A percentile compares a stretch with the other conserved stretches of the same genome.
Evolutionary conservation across 2,113 vertebrate genomes (phyloP).

Genomic region (Amphiprion ocellaris): DNA sequence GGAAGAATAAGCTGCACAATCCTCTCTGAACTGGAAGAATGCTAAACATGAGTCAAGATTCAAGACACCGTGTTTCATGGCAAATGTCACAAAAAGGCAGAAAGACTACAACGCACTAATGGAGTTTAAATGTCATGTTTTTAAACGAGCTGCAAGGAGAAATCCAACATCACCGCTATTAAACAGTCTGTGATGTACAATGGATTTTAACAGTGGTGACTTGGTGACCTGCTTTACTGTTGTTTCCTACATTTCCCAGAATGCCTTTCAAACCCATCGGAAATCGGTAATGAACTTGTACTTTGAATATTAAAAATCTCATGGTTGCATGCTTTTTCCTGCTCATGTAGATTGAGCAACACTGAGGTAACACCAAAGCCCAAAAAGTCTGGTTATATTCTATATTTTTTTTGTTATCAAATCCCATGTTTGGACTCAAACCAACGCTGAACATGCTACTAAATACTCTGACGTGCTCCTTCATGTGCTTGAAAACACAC

Average conservation of each 20-base stretch:
- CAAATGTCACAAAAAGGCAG: constrained; percentile 11
- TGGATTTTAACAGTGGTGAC: not conserved
- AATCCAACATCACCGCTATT: constrained; percentile 26
- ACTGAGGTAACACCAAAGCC: too few species aligned
- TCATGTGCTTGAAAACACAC: too few species aligned
- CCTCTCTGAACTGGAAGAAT: constrained; percentile 14
- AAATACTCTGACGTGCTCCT: too few species aligned
- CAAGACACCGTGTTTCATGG: constrained; percentile 22
- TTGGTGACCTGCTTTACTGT: too few species aligned
- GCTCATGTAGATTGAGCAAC: too few species aligned
- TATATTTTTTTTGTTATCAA: too few species aligned
- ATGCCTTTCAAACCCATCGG: not conserved
- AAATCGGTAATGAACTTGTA: too few species aligned
- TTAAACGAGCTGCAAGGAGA: constrained; percentile 45
- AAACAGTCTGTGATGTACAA: not conserved
- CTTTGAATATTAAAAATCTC: too few species aligned
- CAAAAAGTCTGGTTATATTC: too few species aligned
- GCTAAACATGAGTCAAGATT: constrained; percentile 1
- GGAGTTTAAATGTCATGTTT: not conserved
- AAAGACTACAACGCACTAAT: not conserved
- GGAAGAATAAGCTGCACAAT: constrained; percentile 47
- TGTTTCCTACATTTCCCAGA: constrained; percentile 29
- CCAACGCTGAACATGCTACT: too few species aligned
- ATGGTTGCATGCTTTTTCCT: too few species aligned
- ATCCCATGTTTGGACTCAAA: too few species aligned